Evolutionary conservation across 92 coral and sea anemone species (phyloP).

Genomic region (Plumapathes pennacea): DNA sequence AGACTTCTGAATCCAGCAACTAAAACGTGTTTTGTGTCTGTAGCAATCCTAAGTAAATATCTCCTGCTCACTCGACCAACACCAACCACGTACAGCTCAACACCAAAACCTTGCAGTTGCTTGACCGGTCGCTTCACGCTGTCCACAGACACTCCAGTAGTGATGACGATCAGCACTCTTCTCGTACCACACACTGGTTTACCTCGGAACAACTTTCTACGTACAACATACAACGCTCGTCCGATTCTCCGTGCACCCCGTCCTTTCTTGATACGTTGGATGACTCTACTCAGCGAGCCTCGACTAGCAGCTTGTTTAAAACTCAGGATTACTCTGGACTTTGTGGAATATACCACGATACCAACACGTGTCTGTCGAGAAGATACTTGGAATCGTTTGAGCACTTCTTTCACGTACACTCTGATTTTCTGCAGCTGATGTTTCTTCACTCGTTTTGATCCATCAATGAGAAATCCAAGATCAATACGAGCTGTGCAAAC

Average conservation of each 20-base stretch:
- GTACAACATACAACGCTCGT: constrained; percentile 38
- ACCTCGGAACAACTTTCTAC: constrained; percentile 48
- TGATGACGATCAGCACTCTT: constrained; percentile 57
- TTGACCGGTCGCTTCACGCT: constrained; percentile 46
- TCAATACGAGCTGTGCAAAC: constrained; percentile 55
- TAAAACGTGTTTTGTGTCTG: constrained; percentile 46
- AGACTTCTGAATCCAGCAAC: constrained; percentile 9
- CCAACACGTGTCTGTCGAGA: constrained; percentile 66
- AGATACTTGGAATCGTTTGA: constrained; percentile 57
- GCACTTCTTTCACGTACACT: constrained; percentile 49
- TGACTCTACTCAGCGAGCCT: constrained; percentile 9
- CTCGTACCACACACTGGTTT: constrained; percentile 72
- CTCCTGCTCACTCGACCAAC: constrained; percentile 16
- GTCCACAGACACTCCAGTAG: constrained; percentile 63
- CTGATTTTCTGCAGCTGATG: constrained; percentile 28
- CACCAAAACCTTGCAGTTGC: constrained; percentile 42
- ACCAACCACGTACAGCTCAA: constrained; percentile 56
- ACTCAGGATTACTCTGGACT: constrained; percentile 16
- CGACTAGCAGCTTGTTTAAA: constrained; percentile 11
- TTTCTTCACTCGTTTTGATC: constrained; percentile 26
- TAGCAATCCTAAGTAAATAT: constrained; percentile 26
- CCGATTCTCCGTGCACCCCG: constrained; percentile 46
- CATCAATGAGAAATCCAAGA: constrained; percentile 66
- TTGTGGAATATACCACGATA: constrained; percentile 54
- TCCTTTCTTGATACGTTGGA: constrained; percentile 19